Base-by-base conservation (phyloP, 2,888 invertebrate species). In the Mimumesa dahlbomi region DNA sequence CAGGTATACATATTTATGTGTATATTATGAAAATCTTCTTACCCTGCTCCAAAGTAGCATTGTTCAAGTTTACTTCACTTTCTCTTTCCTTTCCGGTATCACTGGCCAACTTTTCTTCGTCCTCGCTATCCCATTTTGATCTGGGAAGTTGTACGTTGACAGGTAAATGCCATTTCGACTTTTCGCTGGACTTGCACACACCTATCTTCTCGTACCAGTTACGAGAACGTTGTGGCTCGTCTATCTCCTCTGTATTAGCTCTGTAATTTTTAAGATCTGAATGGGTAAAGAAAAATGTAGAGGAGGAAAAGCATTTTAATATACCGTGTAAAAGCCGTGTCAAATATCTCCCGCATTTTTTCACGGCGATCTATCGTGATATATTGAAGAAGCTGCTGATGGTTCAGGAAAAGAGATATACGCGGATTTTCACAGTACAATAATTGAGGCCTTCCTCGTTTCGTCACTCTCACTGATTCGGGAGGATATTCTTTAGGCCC, bases 101-200 rank as follows among this genome's bases (percentile, higher is more conserved):
- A 9, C 36, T 21, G 4, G 72, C 48, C 6, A 54, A 57, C 1
- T 31, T 56, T 6, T 76, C 79, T 18, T 87, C 87, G 4, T 87
- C 85, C 45, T 87, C 89, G 29, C 87, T 87, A 19, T 89, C 89
- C 89, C 89, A 89, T 42, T 85, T 88, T 2, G 89, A 88, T 52
- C 83, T 86, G 0, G 87, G 85, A 19, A 85, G 77, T 53, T 85
- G 82, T 16, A 85, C 76, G 45, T 74, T 82, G 7, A 77, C 42
- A 9, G 82, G 62, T 31, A 79, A 71, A 34, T 82, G 79, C 64
- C 67, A 75, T 0, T 45, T 59, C 0, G 29, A 3, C 9, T 58
- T 31, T 14, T 69, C 66, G n/a, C 57, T 57, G n/a, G 54, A 38
- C 36, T 84, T 79, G 1, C 40, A 53, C 11, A 77, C 62, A 11